A percentile compares a stretch with the other conserved stretches of the same genome.
phyloP scores from a whole-genome alignment of 2,888 invertebrate species.

The Drosophila stalkeri region DNA sequence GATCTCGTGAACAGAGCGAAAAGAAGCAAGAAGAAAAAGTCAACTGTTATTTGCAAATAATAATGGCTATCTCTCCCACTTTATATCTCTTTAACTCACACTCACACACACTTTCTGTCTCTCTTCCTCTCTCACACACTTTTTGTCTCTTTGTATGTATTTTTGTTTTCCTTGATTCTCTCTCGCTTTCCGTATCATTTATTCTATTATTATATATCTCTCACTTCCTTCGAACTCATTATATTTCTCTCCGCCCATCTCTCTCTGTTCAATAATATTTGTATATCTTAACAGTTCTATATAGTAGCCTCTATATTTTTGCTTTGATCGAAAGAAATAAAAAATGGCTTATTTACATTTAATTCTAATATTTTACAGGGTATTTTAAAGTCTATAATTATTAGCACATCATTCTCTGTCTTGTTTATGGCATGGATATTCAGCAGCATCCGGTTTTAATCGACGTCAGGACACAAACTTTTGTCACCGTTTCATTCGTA shows the following conservation, averaged over 20 bases:
- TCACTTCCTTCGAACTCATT: no score
- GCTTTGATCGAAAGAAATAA: no score
- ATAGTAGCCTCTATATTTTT: no score
- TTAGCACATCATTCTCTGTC: neutral
- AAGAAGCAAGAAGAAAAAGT: no score
- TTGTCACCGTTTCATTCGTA: conserved; percentile 43
- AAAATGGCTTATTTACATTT: no score
- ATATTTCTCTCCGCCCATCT: neutral
- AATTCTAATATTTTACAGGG: neutral
- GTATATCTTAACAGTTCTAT: no score
- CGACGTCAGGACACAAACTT: conserved; percentile 42
- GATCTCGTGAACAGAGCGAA: no score
- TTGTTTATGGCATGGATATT: conserved; percentile 21
- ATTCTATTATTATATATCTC: no score
- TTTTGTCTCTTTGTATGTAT: neutral
- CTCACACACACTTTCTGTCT: neutral
- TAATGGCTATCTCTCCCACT: neutral
- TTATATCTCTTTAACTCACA: neutral
- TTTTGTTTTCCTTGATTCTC: neutral
- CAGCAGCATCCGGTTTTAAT: conserved; percentile 31
- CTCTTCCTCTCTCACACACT: neutral
- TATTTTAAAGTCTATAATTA: neutral
- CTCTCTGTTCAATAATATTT: neutral
- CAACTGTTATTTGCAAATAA: no score
- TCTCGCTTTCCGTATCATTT: neutral